Conservation (phyloP, 1,140 invertebrate species). For the Rhynchophorus ferrugineus region DNA sequence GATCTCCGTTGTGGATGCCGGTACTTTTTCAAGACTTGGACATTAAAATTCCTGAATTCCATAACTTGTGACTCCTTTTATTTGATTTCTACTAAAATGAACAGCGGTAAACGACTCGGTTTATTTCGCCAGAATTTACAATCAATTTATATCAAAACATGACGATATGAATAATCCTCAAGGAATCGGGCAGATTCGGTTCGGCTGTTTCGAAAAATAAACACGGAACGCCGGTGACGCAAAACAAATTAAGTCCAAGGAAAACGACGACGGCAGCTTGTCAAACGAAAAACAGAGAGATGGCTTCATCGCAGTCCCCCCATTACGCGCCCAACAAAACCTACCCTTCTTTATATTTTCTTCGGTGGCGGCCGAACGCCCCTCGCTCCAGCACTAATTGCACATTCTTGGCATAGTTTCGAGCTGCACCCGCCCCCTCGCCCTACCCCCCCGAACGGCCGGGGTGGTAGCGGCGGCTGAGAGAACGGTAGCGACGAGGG, state of each 20-base stretch:
- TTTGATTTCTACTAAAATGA: too few species aligned
- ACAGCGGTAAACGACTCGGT: too few species aligned
- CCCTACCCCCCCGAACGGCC: constrained; percentile 38
- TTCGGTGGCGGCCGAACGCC: constrained; percentile 37
- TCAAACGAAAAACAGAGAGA: constrained; percentile 3
- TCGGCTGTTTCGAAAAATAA: too few species aligned
- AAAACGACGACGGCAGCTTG: neutral
- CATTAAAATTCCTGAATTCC: too few species aligned
- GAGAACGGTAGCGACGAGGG: neutral
- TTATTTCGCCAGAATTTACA: too few species aligned
- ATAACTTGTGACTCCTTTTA: too few species aligned
- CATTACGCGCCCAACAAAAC: constrained; percentile 30
- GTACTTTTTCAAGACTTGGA: too few species aligned
- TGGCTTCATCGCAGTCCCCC: constrained; percentile 23
- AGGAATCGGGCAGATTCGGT: too few species aligned
- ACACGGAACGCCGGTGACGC: neutral
- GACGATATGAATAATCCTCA: too few species aligned
- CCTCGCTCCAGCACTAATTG: constrained; percentile 59
- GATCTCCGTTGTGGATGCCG: too few species aligned
- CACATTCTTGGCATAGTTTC: constrained; percentile 86
- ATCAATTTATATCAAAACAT: too few species aligned
- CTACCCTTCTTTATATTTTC: constrained; percentile 57
- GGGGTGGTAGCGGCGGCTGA: too few species aligned
- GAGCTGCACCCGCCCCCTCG: constrained; percentile 43
- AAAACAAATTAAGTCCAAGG: neutral